Percentiles rank a stretch among this genome's conserved stretches.
phyloP scores from a whole-genome alignment of 2,797 vertebrate genomes.

The Lemur catta region DNA sequence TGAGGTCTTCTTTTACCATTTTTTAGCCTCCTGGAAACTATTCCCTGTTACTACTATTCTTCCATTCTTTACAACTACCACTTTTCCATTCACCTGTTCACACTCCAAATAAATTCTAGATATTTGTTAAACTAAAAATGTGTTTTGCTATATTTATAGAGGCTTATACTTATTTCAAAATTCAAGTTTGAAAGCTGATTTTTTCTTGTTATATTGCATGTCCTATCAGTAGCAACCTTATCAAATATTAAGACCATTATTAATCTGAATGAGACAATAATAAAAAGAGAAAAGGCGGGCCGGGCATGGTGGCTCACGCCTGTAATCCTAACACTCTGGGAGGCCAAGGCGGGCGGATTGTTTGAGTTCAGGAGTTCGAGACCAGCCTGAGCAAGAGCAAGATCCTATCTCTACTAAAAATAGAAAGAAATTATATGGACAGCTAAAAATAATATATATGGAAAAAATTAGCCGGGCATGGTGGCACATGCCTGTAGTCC shows the following conservation, averaged over 20 bases:
- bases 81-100: neutral
- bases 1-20: neutral
- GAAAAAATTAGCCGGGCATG: too few relatives aligned
- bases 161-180: slow-evolving; percentile 18
- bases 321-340: too few relatives aligned
- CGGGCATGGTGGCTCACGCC: too few relatives aligned
- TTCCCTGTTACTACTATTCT: neutral
- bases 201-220: neutral
- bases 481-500: too few relatives aligned
- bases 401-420: too few relatives aligned
- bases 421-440: too few relatives aligned
- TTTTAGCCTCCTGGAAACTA: slow-evolving; percentile 9
- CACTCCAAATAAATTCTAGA: neutral
- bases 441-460: too few relatives aligned
- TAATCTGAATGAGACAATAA: slow-evolving; percentile 2
- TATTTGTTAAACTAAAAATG: slow-evolving; percentile 22
- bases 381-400: too few relatives aligned
- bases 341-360: too few relatives aligned
- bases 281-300: neutral
- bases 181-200: slow-evolving; percentile 10
- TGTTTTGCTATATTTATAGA: slow-evolving; percentile 5
- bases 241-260: slow-evolving; percentile 21
- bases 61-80: neutral
- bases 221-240: neutral
- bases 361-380: too few relatives aligned